Evolutionary conservation across 2,888 invertebrate species (phyloP).

Genomic region (Eilema caniola): DNA sequence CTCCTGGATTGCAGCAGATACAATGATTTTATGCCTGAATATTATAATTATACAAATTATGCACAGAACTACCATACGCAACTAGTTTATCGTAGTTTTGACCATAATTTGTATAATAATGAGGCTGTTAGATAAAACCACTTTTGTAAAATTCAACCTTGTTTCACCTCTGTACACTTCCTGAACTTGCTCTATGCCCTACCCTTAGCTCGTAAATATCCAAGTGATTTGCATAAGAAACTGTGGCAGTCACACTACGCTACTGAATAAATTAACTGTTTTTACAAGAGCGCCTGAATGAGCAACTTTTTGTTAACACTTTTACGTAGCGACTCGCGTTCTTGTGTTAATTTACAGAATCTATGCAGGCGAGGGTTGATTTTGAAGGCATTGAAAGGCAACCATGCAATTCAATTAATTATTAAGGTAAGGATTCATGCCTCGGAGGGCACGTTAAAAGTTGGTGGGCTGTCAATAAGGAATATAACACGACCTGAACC

Average conservation of each 20-base stretch:
- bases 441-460: too few species aligned
- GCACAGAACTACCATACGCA: too few species aligned
- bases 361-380: conserved; percentile 1
- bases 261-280: conserved; percentile 75
- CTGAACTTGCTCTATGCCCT: conserved; percentile 63
- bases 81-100: too few species aligned
- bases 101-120: too few species aligned
- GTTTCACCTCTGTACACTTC: conserved; percentile 55
- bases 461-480: too few species aligned
- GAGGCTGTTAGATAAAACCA: not conserved
- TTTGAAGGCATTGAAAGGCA: not conserved
- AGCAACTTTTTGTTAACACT: conserved; percentile 52
- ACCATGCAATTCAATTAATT: not conserved
- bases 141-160: conserved; percentile 11
- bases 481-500: too few species aligned
- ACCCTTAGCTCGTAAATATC: conserved; percentile 77
- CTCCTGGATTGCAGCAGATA: too few species aligned
- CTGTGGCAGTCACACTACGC: conserved; percentile 74
- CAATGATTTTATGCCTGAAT: too few species aligned
- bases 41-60: too few species aligned
- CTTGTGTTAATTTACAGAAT: conserved; percentile 25
- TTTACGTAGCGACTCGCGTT: conserved; percentile 46
- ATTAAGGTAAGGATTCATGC: not conserved
- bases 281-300: conserved; percentile 45
- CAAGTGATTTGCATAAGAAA: conserved; percentile 80